Conservation (phyloP, 2,797 vertebrate species). For the Poeciliopsis infans region DNA sequence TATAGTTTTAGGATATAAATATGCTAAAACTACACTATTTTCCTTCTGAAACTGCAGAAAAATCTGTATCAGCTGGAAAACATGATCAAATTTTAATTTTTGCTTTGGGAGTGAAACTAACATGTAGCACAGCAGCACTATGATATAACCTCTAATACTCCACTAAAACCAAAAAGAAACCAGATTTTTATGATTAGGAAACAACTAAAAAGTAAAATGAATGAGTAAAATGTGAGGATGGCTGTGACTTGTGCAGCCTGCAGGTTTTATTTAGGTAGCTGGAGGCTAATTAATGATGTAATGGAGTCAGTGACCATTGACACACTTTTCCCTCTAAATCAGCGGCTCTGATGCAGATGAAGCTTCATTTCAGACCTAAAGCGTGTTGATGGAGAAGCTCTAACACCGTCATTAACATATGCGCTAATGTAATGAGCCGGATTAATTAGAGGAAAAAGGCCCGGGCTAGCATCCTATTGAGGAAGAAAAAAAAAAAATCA, state of each 20-base stretch:
- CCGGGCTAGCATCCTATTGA: conserved; percentile 66
- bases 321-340: conserved; percentile 67
- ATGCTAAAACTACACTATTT: too few species aligned
- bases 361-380: conserved; percentile 9
- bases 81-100: neutral
- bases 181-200: neutral
- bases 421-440: conserved; percentile 45
- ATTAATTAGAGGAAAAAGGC: conserved; percentile 74
- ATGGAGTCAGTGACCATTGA: conserved; percentile 73
- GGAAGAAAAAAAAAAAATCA: conserved; percentile 50
- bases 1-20: neutral
- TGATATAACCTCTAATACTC: neutral
- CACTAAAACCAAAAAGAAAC: neutral
- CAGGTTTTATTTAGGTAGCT: conserved; percentile 52
- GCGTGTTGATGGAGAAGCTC: conserved; percentile 12
- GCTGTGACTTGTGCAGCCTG: neutral
- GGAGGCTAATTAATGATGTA: conserved; percentile 67
- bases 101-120: neutral
- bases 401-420: conserved; percentile 25
- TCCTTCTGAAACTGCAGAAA: neutral
- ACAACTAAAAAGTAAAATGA: conserved; percentile 51
- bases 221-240: conserved; percentile 5
- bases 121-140: neutral
- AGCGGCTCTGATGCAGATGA: conserved; percentile 34
- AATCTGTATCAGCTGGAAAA: neutral